Percentiles rank a stretch among this genome's conserved stretches.
phyloP scores from a whole-genome alignment of 2,113 vertebrate genomes.

The Morphnarchus princeps region DNA sequence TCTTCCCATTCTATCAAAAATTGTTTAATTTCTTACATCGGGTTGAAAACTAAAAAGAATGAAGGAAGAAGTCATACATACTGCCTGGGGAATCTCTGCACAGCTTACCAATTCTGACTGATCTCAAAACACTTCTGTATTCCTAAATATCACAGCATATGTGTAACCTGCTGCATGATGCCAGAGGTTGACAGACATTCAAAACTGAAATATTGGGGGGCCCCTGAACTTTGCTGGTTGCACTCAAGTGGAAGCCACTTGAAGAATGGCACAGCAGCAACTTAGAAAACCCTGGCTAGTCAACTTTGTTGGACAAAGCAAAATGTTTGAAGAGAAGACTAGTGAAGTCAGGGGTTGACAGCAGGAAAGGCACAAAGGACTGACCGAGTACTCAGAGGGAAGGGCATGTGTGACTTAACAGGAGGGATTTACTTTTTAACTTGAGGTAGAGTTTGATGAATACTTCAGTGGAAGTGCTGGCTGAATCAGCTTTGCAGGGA shows the following conservation, averaged over 20 bases:
- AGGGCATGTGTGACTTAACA: neutral
- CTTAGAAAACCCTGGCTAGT: neutral
- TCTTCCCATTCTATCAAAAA: neutral
- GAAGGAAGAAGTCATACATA: neutral
- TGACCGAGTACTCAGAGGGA: neutral
- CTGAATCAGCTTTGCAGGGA: neutral
- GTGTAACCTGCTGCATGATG: neutral
- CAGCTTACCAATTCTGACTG: neutral
- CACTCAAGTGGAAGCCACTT: neutral
- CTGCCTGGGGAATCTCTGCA: neutral
- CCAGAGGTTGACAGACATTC: neutral
- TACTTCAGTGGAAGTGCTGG: neutral
- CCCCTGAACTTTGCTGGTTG: neutral
- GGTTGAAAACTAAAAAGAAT: neutral
- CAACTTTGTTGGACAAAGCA: neutral
- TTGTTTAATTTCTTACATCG: neutral
- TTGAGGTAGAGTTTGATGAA: neutral
- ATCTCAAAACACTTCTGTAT: neutral
- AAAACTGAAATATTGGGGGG: neutral
- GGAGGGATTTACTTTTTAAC: neutral
- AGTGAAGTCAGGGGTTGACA: neutral
- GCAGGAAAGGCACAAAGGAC: neutral
- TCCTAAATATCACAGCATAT: neutral
- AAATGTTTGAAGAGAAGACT: neutral
- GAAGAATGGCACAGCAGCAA: neutral